Conservation (phyloP, 2,113 vertebrate species). For the Paracanthobrama guichenoti region DNA sequence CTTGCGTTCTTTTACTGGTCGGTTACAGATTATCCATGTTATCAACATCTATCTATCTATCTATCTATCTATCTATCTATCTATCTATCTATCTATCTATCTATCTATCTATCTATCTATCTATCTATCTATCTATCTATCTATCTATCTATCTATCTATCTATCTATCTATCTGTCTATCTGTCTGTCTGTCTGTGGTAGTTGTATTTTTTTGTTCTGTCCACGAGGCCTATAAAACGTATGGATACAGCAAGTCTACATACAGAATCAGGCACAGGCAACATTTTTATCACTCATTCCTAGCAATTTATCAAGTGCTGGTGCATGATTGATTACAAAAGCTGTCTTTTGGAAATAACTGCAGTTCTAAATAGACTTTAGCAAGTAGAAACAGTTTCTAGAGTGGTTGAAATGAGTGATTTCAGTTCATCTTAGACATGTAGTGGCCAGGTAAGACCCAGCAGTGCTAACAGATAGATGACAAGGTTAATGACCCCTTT, state of each 20-base stretch:
- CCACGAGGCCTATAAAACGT: not conserved
- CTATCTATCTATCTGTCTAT: no score
- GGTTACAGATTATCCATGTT: not conserved
- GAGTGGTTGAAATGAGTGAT: not conserved
- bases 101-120: no score
- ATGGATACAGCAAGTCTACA: not conserved
- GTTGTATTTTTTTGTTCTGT: not conserved
- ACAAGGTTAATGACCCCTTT: not conserved
- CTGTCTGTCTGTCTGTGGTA: not conserved
- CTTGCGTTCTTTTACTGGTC: not conserved
- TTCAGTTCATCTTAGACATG: slow-evolving; percentile 10
- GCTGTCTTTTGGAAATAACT: not conserved
- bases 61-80: not conserved
- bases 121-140: no score
- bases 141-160: no score
- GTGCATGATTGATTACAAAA: not conserved
- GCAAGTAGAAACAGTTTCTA: slow-evolving; percentile 17
- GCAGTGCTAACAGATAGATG: not conserved
- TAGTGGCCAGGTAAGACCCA: not conserved
- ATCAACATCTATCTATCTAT: not conserved
- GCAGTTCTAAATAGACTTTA: not conserved
- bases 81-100: no score
- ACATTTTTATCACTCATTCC: not conserved
- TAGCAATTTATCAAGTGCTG: not conserved
- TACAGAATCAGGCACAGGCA: not conserved